Evolutionary conservation across 2,888 invertebrate genomes (phyloP), one percentile per base, ranked within the genome.

Genomic region (Cyclophora punctaria): DNA sequence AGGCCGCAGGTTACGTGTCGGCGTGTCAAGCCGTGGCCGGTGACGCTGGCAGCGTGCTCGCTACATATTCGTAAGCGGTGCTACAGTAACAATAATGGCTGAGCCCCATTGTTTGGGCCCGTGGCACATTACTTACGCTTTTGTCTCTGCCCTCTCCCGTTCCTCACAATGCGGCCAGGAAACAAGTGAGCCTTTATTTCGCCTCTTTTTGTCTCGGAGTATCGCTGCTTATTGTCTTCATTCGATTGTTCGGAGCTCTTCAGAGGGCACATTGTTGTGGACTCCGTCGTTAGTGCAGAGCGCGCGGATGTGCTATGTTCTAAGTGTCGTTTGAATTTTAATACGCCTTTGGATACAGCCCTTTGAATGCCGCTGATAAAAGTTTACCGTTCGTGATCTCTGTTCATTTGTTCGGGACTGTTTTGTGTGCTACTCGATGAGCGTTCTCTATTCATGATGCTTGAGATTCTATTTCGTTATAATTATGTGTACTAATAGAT

Each of bases 191-290:
- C 89, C 89, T 89, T 89, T 89, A 89, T 89, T 89, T 88, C 87
- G 88, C 86, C 85, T 87, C 89, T 89, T 89, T 89, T 89, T 89
- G 89, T 89, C 89, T 89, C 88, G 83, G 88, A 89, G 89, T 89
- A 89, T 89, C 89, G 89, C 86, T 88, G 88, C 86, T 89, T 89
- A 89, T 89, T 89, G 89, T 89, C 89, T 89, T 88, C 89, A 89
- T 89, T 89, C 89, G 89, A 89, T 89, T 89, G 89, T 89, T 89
- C 89, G 85, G 81, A 78, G 83, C 87, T 88, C 87, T 86, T 86
- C 86, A 83, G 81, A 86, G 85, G 86, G 88, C 82, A 84, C 85
- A 88, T 88, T 88, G 88, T 88, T 87, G 84, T 83, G 83, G 84
- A 83, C 78, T 72, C 69, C 75, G 83, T 85, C 83, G 86, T 85